Conservation (phyloP, 2,113 vertebrate genomes). For the Channa argus region DNA sequence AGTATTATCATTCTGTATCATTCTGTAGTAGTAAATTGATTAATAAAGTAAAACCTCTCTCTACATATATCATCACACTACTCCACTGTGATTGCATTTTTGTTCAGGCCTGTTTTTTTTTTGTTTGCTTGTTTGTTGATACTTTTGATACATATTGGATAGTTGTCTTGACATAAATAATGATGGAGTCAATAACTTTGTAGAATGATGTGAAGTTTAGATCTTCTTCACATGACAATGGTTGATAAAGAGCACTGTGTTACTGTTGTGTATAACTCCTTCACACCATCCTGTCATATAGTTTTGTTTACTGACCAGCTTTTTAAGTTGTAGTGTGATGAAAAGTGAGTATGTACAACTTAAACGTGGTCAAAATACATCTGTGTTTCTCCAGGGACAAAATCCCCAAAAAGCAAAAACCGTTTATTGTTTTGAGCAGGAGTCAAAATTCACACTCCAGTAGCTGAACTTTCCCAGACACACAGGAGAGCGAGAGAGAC, state of each 20-base stretch:
- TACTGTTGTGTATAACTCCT: not conserved
- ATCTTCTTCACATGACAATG: not conserved
- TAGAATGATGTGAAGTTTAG: not conserved
- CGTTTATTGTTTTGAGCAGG: slow-evolving; percentile 82
- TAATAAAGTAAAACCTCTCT: too few relatives aligned
- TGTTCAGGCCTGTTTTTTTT: too few relatives aligned
- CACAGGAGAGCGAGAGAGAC: slow-evolving; percentile 50
- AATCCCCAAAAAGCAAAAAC: slow-evolving; percentile 55
- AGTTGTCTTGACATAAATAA: too few relatives aligned
- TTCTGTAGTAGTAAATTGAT: too few relatives aligned
- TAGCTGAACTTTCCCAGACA: slow-evolving; percentile 82
- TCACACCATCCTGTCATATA: slow-evolving; percentile 9
- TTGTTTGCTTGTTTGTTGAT: too few relatives aligned
- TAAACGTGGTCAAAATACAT: slow-evolving; percentile 74
- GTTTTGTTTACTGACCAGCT: not conserved
- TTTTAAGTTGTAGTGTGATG: not conserved
- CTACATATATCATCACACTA: too few relatives aligned
- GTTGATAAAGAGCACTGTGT: not conserved
- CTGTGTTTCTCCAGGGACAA: slow-evolving; percentile 36
- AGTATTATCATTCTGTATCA: too few relatives aligned
- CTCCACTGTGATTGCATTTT: too few relatives aligned
- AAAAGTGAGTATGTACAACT: slow-evolving; percentile 13
- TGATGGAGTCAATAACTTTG: too few relatives aligned
- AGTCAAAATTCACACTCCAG: slow-evolving; percentile 87
- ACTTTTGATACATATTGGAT: too few relatives aligned